Conservation (phyloP, 2,797 vertebrate species). For the Lacerta viridis region DNA sequence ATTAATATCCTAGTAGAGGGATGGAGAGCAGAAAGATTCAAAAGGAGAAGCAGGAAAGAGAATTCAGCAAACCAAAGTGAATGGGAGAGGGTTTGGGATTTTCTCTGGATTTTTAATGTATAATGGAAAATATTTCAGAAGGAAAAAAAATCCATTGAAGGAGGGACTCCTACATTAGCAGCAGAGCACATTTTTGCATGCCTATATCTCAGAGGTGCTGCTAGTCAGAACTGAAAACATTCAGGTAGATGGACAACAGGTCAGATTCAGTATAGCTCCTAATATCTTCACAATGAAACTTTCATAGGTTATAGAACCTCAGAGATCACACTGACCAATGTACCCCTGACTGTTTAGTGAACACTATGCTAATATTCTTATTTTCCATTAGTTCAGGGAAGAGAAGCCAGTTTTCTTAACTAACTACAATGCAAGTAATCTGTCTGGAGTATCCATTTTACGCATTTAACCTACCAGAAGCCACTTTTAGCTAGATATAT, state of each 20-base stretch:
- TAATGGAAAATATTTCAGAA: background rate
- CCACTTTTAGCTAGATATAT: background rate
- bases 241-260: background rate
- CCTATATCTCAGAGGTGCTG: background rate
- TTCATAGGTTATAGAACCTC: background rate
- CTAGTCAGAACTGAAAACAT: background rate
- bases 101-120: background rate
- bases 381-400: background rate
- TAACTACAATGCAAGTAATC: background rate
- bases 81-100: conserved; percentile 43
- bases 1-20: conserved; percentile 69
- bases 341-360: background rate
- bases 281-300: background rate
- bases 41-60: conserved; percentile 71
- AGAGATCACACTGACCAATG: background rate
- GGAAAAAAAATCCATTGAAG: background rate
- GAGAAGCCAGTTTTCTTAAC: background rate
- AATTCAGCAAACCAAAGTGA: conserved; percentile 69
- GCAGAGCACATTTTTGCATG: background rate
- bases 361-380: background rate
- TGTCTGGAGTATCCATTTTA: background rate
- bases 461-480: background rate
- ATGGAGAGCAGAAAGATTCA: conserved; percentile 68
- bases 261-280: background rate
- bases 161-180: background rate